Conservation (phyloP, 1,140 invertebrate genomes). For the Danaus plexippus region DNA sequence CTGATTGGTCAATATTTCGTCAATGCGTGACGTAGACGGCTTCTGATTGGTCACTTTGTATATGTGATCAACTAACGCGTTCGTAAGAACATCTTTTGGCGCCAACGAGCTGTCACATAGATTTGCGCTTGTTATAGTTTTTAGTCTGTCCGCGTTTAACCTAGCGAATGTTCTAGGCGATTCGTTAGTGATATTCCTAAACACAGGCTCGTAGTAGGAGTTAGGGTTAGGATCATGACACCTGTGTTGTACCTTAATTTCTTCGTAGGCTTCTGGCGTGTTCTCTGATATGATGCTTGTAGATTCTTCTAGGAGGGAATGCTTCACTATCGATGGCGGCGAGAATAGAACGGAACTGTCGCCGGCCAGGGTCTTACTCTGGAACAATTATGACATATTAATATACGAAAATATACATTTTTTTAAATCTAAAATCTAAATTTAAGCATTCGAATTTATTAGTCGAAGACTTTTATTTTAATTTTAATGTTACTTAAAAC, state of each 20-base stretch:
- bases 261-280: constrained; percentile 56
- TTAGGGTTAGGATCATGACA: constrained; percentile 56
- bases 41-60: constrained; percentile 72
- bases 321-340: constrained; percentile 84
- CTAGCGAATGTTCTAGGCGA: constrained; percentile 57
- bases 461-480: too few species aligned
- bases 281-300: constrained; percentile 64
- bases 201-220: constrained; percentile 25
- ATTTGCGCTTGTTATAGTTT: constrained; percentile 50
- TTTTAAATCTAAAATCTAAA: too few species aligned
- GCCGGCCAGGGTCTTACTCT: constrained; percentile 88
- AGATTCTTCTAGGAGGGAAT: constrained; percentile 72
- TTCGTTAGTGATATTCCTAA: constrained; percentile 58
- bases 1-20: constrained; percentile 68
- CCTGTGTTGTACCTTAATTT: constrained; percentile 71
- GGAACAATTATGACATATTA: constrained; percentile 42
- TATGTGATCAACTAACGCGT: constrained; percentile 65
- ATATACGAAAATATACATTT: too few species aligned
- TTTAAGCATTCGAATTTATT: too few species aligned
- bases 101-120: constrained; percentile 35
- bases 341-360: constrained; percentile 88
- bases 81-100: constrained; percentile 61
- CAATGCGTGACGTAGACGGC: constrained; percentile 63
- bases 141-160: constrained; percentile 62
- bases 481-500: too few species aligned